phyloP scores from a whole-genome alignment of 2,888 invertebrate genomes.

The Pteria penguin region DNA sequence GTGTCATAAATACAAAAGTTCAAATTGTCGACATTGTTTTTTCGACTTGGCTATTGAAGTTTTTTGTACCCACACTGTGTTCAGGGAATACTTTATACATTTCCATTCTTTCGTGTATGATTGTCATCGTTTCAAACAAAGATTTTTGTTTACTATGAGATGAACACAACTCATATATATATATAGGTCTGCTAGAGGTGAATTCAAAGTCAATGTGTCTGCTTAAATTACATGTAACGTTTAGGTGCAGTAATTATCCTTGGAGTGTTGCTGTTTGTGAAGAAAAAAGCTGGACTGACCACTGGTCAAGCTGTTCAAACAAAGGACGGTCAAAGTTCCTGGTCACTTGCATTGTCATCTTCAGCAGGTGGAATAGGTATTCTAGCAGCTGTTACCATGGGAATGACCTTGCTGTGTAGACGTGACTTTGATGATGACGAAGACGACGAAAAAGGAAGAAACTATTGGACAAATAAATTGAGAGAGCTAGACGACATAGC shows the following conservation, averaged over 20 bases:
- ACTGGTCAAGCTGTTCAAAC: slow-evolving; percentile 28
- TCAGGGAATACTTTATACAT: not conserved
- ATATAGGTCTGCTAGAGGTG: not conserved
- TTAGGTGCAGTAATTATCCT: slow-evolving; percentile 54
- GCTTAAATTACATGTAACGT: not conserved
- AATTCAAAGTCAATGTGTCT: not conserved
- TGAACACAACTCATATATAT: not conserved
- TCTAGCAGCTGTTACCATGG: slow-evolving; percentile 21
- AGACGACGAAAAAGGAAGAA: not conserved
- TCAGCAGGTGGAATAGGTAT: slow-evolving; percentile 15
- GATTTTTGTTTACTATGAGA: not conserved
- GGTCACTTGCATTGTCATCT: slow-evolving; percentile 32
- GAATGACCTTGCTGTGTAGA: slow-evolving; percentile 2
- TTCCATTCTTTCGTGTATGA: not conserved
- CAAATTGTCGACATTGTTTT: too few species aligned
- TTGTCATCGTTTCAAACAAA: not conserved
- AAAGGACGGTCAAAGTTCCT: slow-evolving; percentile 26
- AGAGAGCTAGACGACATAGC: slow-evolving; percentile 1
- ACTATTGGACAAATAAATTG: slow-evolving; percentile 25
- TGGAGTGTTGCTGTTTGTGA: slow-evolving; percentile 58
- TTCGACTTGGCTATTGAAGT: too few species aligned
- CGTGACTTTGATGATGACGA: slow-evolving; percentile 19
- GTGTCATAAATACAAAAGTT: too few species aligned
- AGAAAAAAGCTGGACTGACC: slow-evolving; percentile 58
- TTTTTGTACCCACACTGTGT: too few species aligned